These are phyloP conservation scores for Protaetia brevitarsis DNA, from an alignment of 1,140 invertebrate genomes.

Conservation along the genomic window DNA sequence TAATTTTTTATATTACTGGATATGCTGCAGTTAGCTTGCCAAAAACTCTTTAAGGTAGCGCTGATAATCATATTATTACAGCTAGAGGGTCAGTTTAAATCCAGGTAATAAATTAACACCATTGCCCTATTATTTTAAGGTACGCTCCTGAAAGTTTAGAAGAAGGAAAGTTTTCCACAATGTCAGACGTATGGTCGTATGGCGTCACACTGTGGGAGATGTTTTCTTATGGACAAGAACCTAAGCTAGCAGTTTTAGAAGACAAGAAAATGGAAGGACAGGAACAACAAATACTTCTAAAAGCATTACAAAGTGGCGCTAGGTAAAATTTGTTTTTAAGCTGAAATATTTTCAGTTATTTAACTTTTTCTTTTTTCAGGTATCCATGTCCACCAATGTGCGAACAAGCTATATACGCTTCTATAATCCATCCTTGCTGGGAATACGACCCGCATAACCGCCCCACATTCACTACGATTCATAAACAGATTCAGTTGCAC, in stretches of 20 bases:
- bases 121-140: too few relatives aligned
- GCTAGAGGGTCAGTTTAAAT: too few relatives aligned
- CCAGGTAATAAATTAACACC: too few relatives aligned
- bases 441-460: conserved; percentile 63
- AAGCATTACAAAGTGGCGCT: conserved; percentile 57
- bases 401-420: conserved; percentile 68
- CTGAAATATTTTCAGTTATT: too few relatives aligned
- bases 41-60: too few relatives aligned
- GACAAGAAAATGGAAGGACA: conserved; percentile 42
- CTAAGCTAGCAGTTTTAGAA: conserved; percentile 57
- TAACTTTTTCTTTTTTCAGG: too few relatives aligned
- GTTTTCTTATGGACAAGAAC: conserved; percentile 81
- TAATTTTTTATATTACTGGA: too few relatives aligned
- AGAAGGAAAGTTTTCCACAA: conserved; percentile 68
- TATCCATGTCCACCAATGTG: conserved; percentile 71
- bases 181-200: conserved; percentile 92
- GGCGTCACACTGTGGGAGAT: conserved; percentile 92
- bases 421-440: conserved; percentile 80
- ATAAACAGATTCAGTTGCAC: conserved; percentile 44
- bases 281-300: conserved; percentile 53
- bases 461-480: conserved; percentile 67
- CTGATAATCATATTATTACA: too few relatives aligned
- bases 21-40: too few relatives aligned
- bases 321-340: too few relatives aligned
- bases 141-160: conserved; percentile 84